Percentiles rank a stretch among this genome's conserved stretches.
Conservation (phyloP, 2,888 invertebrate genomes). For the Eugnorisma glareosa region DNA sequence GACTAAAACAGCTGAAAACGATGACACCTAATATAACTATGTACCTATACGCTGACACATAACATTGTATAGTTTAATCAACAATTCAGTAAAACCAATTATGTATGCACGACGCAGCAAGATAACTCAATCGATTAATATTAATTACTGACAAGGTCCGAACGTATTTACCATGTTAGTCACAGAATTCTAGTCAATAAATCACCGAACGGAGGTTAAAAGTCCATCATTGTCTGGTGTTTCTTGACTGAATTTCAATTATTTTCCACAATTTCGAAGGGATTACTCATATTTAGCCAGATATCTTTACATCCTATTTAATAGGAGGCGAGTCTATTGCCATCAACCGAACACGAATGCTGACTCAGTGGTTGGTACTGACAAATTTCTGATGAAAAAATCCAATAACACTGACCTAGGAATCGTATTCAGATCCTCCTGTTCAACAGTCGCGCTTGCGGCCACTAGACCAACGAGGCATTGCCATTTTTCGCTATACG, state of each 20-base stretch:
- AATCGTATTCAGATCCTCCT: background rate
- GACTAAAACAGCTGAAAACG: background rate
- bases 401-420: background rate
- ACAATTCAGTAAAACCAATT: conserved; percentile 20
- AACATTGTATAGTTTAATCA: background rate
- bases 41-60: background rate
- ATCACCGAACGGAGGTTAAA: conserved; percentile 13
- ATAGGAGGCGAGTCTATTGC: no score
- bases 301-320: no score
- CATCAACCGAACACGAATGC: no score
- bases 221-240: background rate
- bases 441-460: no score
- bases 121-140: conserved; percentile 48
- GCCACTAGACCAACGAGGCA: no score
- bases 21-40: background rate
- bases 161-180: conserved; percentile 37
- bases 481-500: no score
- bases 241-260: background rate
- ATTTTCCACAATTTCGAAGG: background rate
- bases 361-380: background rate
- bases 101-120: conserved; percentile 26
- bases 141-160: conserved; percentile 50
- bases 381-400: background rate
- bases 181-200: conserved; percentile 21
- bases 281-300: background rate